Conservation (phyloP, 37 sponge, comb jelly and placozoan genomes). For the Axinella damicornis region DNA sequence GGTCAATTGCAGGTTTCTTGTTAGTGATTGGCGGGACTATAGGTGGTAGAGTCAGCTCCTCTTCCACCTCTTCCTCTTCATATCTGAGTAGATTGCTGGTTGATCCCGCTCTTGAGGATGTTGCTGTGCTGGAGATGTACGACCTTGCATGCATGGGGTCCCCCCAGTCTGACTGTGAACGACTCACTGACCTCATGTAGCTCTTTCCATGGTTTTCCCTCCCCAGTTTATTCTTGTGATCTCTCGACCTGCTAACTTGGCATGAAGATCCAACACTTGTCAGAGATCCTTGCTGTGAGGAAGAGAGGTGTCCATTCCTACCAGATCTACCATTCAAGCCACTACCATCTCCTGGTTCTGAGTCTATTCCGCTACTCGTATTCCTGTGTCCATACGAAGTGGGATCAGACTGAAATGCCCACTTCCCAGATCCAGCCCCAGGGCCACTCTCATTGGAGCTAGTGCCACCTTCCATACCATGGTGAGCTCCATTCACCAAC, state of each 20-base stretch:
- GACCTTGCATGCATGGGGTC: conserved; percentile 68
- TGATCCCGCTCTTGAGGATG: conserved; percentile 40
- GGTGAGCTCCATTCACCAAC: not conserved
- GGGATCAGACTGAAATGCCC: not conserved
- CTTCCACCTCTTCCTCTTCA: not conserved
- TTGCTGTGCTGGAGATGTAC: conserved; percentile 58
- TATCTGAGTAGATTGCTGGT: conserved; percentile 13
- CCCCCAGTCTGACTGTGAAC: conserved; percentile 72
- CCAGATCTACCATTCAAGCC: no score
- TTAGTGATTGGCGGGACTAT: conserved; percentile 16
- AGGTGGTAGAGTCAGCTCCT: conserved; percentile 1
- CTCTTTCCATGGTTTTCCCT: conserved; percentile 39
- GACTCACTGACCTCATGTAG: conserved; percentile 70
- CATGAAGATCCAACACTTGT: conserved; percentile 1
- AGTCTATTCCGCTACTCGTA: not conserved
- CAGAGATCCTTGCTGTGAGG: conserved; percentile 4
- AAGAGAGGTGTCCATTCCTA: no score
- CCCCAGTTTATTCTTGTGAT: not conserved
- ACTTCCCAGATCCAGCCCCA: not conserved
- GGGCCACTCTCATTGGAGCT: not conserved
- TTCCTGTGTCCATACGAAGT: no score
- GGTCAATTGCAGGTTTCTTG: conserved; percentile 13
- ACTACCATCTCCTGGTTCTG: no score
- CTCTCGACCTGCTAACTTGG: not conserved
- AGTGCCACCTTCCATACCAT: not conserved